phyloP scores from a whole-genome alignment of 2,797 vertebrate species.

The Gila robusta region DNA sequence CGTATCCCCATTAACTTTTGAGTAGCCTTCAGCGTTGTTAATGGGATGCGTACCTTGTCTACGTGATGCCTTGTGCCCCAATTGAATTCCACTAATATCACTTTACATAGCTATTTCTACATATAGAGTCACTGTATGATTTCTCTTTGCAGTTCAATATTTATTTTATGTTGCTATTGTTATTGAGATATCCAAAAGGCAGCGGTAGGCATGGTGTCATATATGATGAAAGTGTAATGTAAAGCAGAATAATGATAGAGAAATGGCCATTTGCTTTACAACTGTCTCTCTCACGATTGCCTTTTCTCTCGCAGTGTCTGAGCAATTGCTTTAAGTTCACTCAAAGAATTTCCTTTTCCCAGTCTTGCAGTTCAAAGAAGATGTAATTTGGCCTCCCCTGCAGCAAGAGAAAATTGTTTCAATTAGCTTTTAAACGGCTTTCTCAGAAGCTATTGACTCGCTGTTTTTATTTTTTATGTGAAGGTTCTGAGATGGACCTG shows the following conservation, averaged over 20 bases:
- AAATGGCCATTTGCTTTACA: slow-evolving; percentile 60
- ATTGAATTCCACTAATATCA: slow-evolving; percentile 50
- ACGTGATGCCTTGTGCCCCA: slow-evolving; percentile 5
- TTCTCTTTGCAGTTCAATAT: slow-evolving; percentile 48
- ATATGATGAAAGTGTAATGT: slow-evolving; percentile 60
- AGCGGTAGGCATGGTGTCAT: slow-evolving; percentile 56
- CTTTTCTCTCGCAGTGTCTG: slow-evolving; percentile 35
- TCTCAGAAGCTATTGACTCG: slow-evolving; percentile 66
- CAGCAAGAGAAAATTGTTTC: slow-evolving; percentile 65
- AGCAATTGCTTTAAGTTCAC: slow-evolving; percentile 50
- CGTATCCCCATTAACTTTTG: slow-evolving; percentile 55
- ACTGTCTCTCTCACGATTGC: slow-evolving; percentile 14
- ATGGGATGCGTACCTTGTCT: slow-evolving; percentile 53
- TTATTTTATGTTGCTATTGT: slow-evolving; percentile 15
- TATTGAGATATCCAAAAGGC: slow-evolving; percentile 29
- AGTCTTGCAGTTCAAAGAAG: slow-evolving; percentile 38
- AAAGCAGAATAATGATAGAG: slow-evolving; percentile 49
- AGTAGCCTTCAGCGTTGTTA: slow-evolving; percentile 57
- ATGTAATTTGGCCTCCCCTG: slow-evolving; percentile 44
- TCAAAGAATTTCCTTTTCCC: slow-evolving; percentile 58
- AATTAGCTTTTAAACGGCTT: slow-evolving; percentile 70
- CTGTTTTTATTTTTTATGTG: slow-evolving; percentile 66
- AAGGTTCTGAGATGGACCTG: slow-evolving; percentile 63
- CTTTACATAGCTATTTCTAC: slow-evolving; percentile 12
- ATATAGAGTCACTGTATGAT: background rate